Base-by-base conservation (phyloP, 1,140 invertebrate genomes). In the Ditylenchus dipsaci region DNA sequence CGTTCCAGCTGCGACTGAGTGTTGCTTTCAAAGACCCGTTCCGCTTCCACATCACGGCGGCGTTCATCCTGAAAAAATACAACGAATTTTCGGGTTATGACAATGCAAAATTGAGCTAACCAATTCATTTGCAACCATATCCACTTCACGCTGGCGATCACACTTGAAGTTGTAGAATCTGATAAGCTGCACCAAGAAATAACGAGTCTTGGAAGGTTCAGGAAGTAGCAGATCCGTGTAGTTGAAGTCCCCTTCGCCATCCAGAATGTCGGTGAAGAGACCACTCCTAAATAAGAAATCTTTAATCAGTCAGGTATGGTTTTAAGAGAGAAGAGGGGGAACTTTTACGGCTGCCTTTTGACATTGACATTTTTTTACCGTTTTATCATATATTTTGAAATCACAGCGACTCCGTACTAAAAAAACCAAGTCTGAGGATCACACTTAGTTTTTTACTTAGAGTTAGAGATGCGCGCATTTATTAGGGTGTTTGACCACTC, bases 141-240 rank as follows among this genome's bases (percentile, higher is more conserved):
- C 27, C 30, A 67, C 42, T n/a, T 70, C 30, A 27, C 26, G 57
- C 9, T 30, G 49, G 11, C 53, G 30, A 17, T 70, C 68, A 33
- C 68, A 70, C 19, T 70, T 70, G 21, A 64, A 57, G 7, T 43
- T 19, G 53, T 70, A 70, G 17, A 71, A 70, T 15, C 45, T 29
- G 19, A 70, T 70, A 1, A 70, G 57, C 15, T 72, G 68, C 9
- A 43, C 17, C 0, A 70, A 19, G 11, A 59, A 57, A 43, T 21
- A 33, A 5, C 38, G 26, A 11, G 68, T 70, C 19, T 61, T 38
- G 1, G 43, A 23, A 1, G 62, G 13, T n/a, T 70, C 63, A 9
- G 68, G 68, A 17, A 60, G 65, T 27, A 70, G 56, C 1, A 70
- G 27, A 59, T 70, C 68, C 27, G 63, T 57, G 45, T 70, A 70